Percentiles rank a stretch among this genome's conserved stretches.
These are phyloP conservation scores for Dryobota labecula DNA, from an alignment of 2,888 invertebrate species.

Conservation along the genomic window DNA sequence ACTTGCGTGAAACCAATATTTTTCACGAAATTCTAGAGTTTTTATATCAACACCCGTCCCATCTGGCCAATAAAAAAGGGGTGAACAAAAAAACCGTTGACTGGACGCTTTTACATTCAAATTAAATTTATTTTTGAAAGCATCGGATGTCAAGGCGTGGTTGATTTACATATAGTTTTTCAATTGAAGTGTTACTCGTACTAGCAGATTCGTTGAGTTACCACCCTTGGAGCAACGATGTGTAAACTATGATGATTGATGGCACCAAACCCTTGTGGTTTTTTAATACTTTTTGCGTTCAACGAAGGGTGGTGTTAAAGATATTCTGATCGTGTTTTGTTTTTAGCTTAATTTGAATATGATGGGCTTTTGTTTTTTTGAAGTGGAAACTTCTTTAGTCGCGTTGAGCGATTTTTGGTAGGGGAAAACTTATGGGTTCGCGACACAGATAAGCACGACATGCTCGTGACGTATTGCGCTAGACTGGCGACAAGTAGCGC, in stretches of 20 bases:
- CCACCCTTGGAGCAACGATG: constrained; percentile 43
- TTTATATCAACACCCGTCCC: constrained; percentile 27
- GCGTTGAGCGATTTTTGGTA: too few relatives aligned
- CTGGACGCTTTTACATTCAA: constrained; percentile 53
- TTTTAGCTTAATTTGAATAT: constrained; percentile 24
- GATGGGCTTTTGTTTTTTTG: background rate
- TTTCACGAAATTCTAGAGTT: constrained; percentile 24
- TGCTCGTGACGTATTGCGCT: too few relatives aligned
- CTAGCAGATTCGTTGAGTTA: constrained; percentile 42
- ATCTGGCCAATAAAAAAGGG: constrained; percentile 44
- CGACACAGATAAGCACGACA: too few relatives aligned
- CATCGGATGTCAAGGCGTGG: constrained; percentile 31
- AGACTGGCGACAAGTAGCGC: too few relatives aligned
- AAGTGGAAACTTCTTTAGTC: too few relatives aligned
- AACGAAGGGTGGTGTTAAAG: constrained; percentile 27
- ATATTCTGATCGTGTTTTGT: constrained; percentile 26
- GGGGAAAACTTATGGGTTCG: too few relatives aligned
- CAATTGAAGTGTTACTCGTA: constrained; percentile 38
- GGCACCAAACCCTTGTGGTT: constrained; percentile 36
- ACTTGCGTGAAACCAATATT: constrained; percentile 18
- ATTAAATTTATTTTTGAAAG: constrained; percentile 52
- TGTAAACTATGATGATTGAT: constrained; percentile 57
- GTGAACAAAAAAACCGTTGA: constrained; percentile 45
- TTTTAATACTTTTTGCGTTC: constrained; percentile 54
- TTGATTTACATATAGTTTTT: constrained; percentile 52